Evolutionary conservation across 2,113 vertebrate genomes (phyloP).

Genomic region (Edolisoma coerulescens): DNA sequence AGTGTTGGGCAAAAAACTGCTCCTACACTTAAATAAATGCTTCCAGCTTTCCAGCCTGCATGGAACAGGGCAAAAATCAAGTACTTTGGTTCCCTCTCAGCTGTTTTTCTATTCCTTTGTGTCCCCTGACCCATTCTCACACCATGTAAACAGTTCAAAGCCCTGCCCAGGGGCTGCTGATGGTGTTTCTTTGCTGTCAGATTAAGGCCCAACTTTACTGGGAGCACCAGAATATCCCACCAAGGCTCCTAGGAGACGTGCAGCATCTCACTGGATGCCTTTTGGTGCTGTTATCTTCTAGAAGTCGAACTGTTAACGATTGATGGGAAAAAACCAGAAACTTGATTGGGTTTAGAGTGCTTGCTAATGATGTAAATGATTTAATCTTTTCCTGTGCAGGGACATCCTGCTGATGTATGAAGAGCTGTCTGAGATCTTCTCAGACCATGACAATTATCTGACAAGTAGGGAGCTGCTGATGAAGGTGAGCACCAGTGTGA

Average conservation of each 20-base stretch:
- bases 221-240: neutral
- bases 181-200: neutral
- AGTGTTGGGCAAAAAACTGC: neutral
- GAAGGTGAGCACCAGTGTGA: constrained; percentile 78
- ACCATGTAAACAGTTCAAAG: neutral
- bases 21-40: neutral
- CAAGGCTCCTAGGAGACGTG: neutral
- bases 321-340: neutral
- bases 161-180: neutral
- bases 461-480: constrained; percentile 92
- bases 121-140: neutral
- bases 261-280: neutral
- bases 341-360: neutral
- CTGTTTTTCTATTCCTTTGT: neutral
- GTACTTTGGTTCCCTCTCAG: neutral
- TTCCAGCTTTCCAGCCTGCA: neutral
- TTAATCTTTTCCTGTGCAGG: constrained; percentile 60
- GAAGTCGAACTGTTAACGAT: neutral
- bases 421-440: constrained; percentile 94
- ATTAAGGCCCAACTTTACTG: neutral
- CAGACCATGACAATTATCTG: constrained; percentile 91
- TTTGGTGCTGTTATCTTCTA: neutral
- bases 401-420: constrained; percentile 89
- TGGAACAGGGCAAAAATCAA: neutral
- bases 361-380: neutral